These are phyloP conservation scores for Mizuhopecten yessoensis DNA, from an alignment of 1,140 invertebrate genomes.

Conservation along the genomic window DNA sequence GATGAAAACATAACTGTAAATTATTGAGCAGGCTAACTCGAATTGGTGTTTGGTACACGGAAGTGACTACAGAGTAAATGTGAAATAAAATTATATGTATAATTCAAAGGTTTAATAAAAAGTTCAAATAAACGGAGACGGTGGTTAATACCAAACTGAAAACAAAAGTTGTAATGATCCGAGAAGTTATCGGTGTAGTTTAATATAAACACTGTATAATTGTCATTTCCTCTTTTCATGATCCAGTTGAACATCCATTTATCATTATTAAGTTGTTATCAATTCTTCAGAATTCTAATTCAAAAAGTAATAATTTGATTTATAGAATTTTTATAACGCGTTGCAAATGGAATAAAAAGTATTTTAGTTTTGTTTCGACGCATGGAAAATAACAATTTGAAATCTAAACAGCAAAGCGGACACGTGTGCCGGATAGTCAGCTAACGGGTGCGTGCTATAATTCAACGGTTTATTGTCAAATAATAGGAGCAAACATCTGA, in stretches of 20 bases:
- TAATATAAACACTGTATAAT: too few species aligned
- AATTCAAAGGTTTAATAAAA: not conserved
- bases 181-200: too few species aligned
- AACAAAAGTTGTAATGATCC: too few species aligned
- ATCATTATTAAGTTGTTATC: too few species aligned
- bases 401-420: not conserved
- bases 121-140: too few species aligned
- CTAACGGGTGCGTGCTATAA: not conserved
- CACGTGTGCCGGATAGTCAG: constrained; percentile 22
- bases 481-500: not conserved
- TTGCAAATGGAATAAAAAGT: not conserved
- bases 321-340: not conserved
- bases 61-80: not conserved
- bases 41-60: too few species aligned
- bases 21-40: not conserved
- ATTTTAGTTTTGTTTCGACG: not conserved
- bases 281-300: too few species aligned
- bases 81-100: too few species aligned
- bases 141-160: too few species aligned
- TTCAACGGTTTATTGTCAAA: not conserved
- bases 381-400: not conserved
- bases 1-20: not conserved
- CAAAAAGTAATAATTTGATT: too few species aligned
- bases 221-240: too few species aligned
- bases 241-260: too few species aligned